Percentiles rank a stretch among this genome's conserved stretches.
Conservation (phyloP, 1,140 invertebrate species). For the Habropoda laboriosa region DNA sequence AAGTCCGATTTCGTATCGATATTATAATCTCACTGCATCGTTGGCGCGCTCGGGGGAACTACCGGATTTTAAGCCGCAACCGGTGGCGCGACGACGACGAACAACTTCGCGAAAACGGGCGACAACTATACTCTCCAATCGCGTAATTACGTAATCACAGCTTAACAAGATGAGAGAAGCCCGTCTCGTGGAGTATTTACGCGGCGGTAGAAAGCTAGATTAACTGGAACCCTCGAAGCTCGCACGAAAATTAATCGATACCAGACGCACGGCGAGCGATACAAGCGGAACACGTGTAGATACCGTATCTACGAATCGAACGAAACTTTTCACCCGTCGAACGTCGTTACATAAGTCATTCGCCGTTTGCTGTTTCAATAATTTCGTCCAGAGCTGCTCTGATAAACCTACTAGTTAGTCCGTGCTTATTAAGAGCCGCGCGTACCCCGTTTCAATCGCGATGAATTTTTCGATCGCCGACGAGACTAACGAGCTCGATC, state of each 20-base stretch:
- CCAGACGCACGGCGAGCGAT: conserved; percentile 2
- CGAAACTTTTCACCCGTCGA: background rate
- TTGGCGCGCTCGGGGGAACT: conserved; percentile 10
- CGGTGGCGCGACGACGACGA: too few relatives aligned
- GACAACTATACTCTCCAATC: background rate
- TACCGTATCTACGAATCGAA: conserved; percentile 39
- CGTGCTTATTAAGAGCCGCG: conserved; percentile 10
- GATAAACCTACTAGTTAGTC: conserved; percentile 13
- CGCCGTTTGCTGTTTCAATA: conserved; percentile 1
- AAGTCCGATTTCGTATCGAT: conserved; percentile 42
- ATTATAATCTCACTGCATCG: conserved; percentile 44
- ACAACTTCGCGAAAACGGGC: background rate
- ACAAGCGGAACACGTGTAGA: conserved; percentile 40
- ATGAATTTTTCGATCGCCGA: conserved; percentile 8
- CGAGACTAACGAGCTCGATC: conserved; percentile 33
- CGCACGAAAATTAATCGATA: conserved; percentile 38
- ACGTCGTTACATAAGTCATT: background rate
- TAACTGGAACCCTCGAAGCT: conserved; percentile 28
- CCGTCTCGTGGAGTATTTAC: background rate
- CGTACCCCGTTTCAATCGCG: background rate
- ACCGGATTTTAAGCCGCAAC: too few relatives aligned
- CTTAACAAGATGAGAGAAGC: background rate
- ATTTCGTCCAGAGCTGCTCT: conserved; percentile 16
- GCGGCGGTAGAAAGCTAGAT: conserved; percentile 10
- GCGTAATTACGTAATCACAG: conserved; percentile 12